These are phyloP conservation scores for Oryzaephilus surinamensis DNA, from an alignment of 1,140 invertebrate genomes.

Conservation along the genomic window DNA sequence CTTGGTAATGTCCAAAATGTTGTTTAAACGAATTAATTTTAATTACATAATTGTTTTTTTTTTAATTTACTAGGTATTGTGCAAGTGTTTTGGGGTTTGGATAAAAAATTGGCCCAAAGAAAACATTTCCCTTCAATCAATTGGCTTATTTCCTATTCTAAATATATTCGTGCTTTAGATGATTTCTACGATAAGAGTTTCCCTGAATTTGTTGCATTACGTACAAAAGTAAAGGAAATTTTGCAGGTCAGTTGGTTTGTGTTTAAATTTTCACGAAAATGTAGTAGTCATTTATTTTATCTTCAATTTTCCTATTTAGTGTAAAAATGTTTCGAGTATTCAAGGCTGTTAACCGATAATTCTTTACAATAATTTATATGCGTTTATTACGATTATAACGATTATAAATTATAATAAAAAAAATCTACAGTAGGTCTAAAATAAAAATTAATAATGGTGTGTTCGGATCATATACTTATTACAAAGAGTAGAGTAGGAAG, in stretches of 20 bases:
- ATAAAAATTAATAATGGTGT: no score
- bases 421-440: no score
- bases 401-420: no score
- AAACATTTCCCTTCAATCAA: constrained; percentile 99
- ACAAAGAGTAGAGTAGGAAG: no score
- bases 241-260: constrained; percentile 61
- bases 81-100: constrained; percentile 99
- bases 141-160: constrained; percentile 99
- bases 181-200: constrained; percentile 99
- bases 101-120: constrained; percentile 98
- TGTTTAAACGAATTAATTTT: not conserved
- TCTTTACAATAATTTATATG: no score
- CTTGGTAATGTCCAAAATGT: constrained; percentile 43
- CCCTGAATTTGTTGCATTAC: constrained; percentile 92
- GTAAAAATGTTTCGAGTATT: not conserved
- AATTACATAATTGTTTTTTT: not conserved
- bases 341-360: no score
- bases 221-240: constrained; percentile 92
- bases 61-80: constrained; percentile 67
- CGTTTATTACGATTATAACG: no score
- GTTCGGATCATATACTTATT: no score
- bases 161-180: constrained; percentile 96
- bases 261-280: not conserved
- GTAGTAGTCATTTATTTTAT: not conserved
- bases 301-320: not conserved